phyloP scores from a whole-genome alignment of 2,113 vertebrate genomes.

The Carassius carassius region DNA sequence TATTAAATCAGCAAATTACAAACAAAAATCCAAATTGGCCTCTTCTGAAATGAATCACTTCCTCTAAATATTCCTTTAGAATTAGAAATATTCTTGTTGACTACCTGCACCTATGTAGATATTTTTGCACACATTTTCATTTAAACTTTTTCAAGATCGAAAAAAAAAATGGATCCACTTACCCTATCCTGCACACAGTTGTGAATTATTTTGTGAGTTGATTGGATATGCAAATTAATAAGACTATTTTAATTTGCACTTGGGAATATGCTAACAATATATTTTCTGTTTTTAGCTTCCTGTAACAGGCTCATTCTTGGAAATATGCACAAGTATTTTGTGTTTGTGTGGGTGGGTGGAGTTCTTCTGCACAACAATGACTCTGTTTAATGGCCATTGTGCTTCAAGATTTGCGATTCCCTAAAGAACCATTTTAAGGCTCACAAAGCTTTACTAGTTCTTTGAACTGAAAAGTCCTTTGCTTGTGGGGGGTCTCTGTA shows the following conservation, averaged over 20 bases:
- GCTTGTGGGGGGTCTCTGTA: neutral
- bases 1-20: slow-evolving; percentile 23
- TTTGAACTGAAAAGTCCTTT: neutral
- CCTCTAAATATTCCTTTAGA: neutral
- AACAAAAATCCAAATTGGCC: slow-evolving; percentile 16
- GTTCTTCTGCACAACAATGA: neutral
- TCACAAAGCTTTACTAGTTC: slow-evolving; percentile 6
- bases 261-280: slow-evolving; percentile 17
- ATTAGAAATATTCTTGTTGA: neutral
- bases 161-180: too few relatives aligned
- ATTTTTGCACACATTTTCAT: neutral
- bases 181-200: too few relatives aligned
- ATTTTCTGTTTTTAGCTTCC: neutral
- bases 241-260: slow-evolving; percentile 16
- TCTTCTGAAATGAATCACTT: slow-evolving; percentile 2
- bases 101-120: neutral
- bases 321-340: neutral
- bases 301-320: neutral
- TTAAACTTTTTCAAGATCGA: neutral
- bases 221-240: neutral
- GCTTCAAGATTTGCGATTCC: neutral
- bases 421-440: neutral
- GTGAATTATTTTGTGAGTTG: neutral
- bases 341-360: neutral
- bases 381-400: slow-evolving; percentile 22